Base-by-base conservation (phyloP, 1,140 invertebrate genomes). In the Drosophila eugracilis region DNA sequence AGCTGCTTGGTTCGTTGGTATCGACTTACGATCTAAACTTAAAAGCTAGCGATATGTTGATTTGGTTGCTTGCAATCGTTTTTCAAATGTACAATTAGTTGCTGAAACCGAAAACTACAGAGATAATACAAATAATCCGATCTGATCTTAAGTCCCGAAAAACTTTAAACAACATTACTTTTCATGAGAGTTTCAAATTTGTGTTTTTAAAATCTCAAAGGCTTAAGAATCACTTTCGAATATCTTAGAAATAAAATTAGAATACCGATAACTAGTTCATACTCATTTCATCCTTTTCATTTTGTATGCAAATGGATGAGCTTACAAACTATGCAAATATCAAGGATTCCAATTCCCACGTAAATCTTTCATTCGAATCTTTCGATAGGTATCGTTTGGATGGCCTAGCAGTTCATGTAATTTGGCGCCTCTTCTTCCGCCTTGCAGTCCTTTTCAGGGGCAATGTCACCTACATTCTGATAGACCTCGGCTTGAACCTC, bases 401-500 rank as follows among this genome's bases (percentile, higher is more conserved):
- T 54, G 37, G 57, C 49, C 36, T 70, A 91, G 66, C 91, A 91
- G 71, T 91, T 91, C 83, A 91, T 91, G 42, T 91, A 91, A 48
- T 91, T 91, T 28, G 90, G 78, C 41, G 78, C n/a, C 5, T 75
- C 74, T 15, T 39, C 39, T 22, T 63, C 28, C 1, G 24, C 41
- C 19, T 53, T 58, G 30, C 45, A n/a, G 0, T 49, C 34, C 32
- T 60, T 50, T 5, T 77, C 77, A 4, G 63, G 21, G 0, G 17
- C 7, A 22, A 76, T 60, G 15, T 60, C 45, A 0, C 80, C 78
- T 39, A 91, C 75, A 55, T 91, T 91, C 28, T 91, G 91, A 57
- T 91, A 91, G 32, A 91, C 90, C 47, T 91, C 89, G 0, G 90
- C 89, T 26, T 90, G 83, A 0, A 89, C 81, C 28, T 90, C 84